Evolutionary conservation across 2,113 vertebrate species (phyloP), one percentile per base, ranked within the genome.

Genomic region (Aplodontia rufa): DNA sequence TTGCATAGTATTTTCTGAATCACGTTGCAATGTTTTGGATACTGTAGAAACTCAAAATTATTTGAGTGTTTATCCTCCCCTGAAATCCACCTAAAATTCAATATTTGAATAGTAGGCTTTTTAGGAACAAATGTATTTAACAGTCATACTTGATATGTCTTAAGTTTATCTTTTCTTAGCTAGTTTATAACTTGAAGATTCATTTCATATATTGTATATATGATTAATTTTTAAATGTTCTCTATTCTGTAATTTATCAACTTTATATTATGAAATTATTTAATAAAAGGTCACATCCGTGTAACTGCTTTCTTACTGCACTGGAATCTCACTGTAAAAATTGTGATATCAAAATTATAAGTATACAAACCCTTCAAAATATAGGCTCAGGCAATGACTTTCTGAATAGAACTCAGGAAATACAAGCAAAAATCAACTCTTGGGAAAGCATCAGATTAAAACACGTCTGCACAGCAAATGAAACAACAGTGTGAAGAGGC

Each of bases 181-280:
- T 94, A 45, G 47, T 90, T 87, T 87, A 51, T 32, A 74, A 81
- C 51, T n/a, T 88, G 22, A 72, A 95, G 62, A 47, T 82, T 76
- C 32, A 86, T 66, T 55, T 19, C 10, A 11, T 45, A 64, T 71
- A 13, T 76, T 47, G 62, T 75, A 30, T 76, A 66, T 78, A 76
- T 66, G n/a, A n/a, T n/a, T n/a, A n/a, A n/a, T n/a, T n/a, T n/a
- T n/a, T n/a, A n/a, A n/a, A n/a, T n/a, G n/a, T n/a, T n/a, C n/a
- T n/a, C n/a, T n/a, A n/a, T n/a, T n/a, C n/a, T n/a, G n/a, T n/a
- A n/a, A n/a, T 75, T 92, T 40, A 58, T 72, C 19, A 35, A 47
- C 17, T 89, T 87, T 26, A 85, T 81, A 17, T 45, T 17, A 80
- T 45, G 14, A 58, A 20, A 37, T 16, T 51, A n/a, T 75, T 82